Percentiles rank a stretch among this genome's conserved stretches.
phyloP scores from a whole-genome alignment of 2,797 vertebrate genomes.

The Hyperoplus immaculatus region DNA sequence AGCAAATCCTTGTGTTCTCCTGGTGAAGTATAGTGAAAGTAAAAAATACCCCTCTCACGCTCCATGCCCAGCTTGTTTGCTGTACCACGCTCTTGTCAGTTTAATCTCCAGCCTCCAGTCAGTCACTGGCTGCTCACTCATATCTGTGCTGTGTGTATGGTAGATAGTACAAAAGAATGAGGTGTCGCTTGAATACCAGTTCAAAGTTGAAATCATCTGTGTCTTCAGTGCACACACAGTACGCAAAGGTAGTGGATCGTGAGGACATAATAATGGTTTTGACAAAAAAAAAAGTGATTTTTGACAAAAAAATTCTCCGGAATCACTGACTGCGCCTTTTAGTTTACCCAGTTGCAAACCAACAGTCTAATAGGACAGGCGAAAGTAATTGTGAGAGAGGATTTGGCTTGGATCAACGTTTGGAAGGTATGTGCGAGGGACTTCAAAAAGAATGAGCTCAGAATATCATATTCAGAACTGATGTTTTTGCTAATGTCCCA shows the following conservation, averaged over 20 bases:
- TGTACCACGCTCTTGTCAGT: background rate
- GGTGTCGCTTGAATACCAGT: background rate
- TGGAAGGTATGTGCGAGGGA: conserved; percentile 5
- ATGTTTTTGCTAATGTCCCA: conserved; percentile 39
- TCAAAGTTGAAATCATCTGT: too few species aligned
- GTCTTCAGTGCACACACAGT: too few species aligned
- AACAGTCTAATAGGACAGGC: background rate
- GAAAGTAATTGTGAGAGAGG: conserved; percentile 9
- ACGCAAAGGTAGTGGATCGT: too few species aligned
- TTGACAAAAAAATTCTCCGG: too few species aligned
- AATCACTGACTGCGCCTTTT: conserved; percentile 5
- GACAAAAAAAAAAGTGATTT: too few species aligned
- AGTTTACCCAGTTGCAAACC: conserved; percentile 17
- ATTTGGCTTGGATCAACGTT: background rate
- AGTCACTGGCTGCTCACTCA: background rate
- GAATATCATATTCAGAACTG: conserved; percentile 16
- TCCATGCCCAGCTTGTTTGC: too few species aligned
- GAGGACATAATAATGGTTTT: too few species aligned
- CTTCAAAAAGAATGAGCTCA: conserved; percentile 26
- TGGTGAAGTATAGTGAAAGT: background rate
- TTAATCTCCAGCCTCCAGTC: conserved; percentile 9
- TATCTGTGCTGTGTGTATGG: background rate
- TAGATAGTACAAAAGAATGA: conserved; percentile 4
- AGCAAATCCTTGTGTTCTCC: conserved; percentile 35
- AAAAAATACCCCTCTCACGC: background rate